Base-by-base conservation (phyloP, 2,113 vertebrate species). In the Amazona vittata region DNA sequence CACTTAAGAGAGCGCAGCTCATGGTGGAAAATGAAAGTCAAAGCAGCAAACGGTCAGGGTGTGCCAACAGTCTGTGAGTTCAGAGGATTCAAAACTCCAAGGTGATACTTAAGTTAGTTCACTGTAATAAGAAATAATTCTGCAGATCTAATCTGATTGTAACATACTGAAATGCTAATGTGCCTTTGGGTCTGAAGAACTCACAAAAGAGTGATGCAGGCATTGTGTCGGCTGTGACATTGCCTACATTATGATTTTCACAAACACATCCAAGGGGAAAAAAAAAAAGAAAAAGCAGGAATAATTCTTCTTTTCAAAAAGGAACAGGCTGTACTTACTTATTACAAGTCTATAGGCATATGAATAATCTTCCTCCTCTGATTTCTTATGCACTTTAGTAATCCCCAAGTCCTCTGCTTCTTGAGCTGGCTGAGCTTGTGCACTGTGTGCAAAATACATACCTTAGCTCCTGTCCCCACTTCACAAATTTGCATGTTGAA, bases 131-230 rank as follows among this genome's bases (percentile, higher is more conserved):
- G 79, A 87, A 93, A 86, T 90, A 80, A 83, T 87, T 89, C 73
- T 86, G 43, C 52, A 79, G 76, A 85, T 86, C 39, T 83, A 82
- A 85, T 92, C 47, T 71, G 76, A 74, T 86, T 69, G 59, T 33
- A 83, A 70, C 52, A 67, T 55, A 64, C 55, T 37, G 55, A 83
- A 95, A 94, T 87, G 70, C 18, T 92, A 89, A 85, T 86, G 76
- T 83, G 68, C 55, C 87, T 96, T 92, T 77, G 14, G 44, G 68
- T 89, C 79, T 91, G 92, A 83, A 79, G 78, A 96, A 85, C 26
- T 77, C 84, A 67, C 63, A 93, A 25, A 96, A 90, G 44, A 95
- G 76, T 47, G 50, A 94, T 84, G 63, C 37, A 8, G 33, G 28
- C 52, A 53, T 83, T 67, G 33, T 46, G 28, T 74, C 3, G 4